phyloP scores from a whole-genome alignment of 1,140 invertebrate species.

The Drusus annulatus region DNA sequence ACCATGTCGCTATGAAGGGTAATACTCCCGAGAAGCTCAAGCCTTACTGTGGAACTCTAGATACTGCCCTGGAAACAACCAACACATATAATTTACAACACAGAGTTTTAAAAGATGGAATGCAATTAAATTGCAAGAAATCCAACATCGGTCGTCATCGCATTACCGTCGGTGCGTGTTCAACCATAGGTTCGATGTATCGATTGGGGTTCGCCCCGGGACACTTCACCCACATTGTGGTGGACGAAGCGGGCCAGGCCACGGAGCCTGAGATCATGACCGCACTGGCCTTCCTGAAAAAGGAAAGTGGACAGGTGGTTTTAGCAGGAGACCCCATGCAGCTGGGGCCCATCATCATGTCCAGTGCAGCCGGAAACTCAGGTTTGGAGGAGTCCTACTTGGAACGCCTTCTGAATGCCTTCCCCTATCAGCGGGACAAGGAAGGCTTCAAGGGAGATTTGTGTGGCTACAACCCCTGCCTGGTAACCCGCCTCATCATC shows the following conservation, averaged over 20 bases:
- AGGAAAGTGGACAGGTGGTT: slow-evolving; percentile 78
- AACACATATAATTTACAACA: slow-evolving; percentile 60
- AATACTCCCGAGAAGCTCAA: slow-evolving; percentile 76
- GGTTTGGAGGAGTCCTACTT: slow-evolving; percentile 82
- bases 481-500: slow-evolving; percentile 81
- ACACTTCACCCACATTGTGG: slow-evolving; percentile 90
- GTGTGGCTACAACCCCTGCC: slow-evolving; percentile 77
- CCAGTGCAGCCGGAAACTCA: slow-evolving; percentile 74
- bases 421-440: slow-evolving; percentile 78
- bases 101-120: slow-evolving; percentile 64
- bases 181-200: slow-evolving; percentile 79
- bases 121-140: slow-evolving; percentile 71
- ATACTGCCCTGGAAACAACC: slow-evolving; percentile 71
- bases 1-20: slow-evolving; percentile 74
- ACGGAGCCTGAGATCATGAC: slow-evolving; percentile 92
- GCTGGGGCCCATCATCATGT: slow-evolving; percentile 87
- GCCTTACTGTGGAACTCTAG: slow-evolving; percentile 79
- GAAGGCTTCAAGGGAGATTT: slow-evolving; percentile 64
- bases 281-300: slow-evolving; percentile 74
- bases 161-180: slow-evolving; percentile 88
- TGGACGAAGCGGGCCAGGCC: slow-evolving; percentile 94
- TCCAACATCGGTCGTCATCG: slow-evolving; percentile 78
- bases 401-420: slow-evolving; percentile 76
- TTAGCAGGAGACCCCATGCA: slow-evolving; percentile 94
- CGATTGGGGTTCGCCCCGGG: slow-evolving; percentile 77